Base-by-base conservation (phyloP, 2,888 invertebrate species). In the Melanophora roralis region DNA sequence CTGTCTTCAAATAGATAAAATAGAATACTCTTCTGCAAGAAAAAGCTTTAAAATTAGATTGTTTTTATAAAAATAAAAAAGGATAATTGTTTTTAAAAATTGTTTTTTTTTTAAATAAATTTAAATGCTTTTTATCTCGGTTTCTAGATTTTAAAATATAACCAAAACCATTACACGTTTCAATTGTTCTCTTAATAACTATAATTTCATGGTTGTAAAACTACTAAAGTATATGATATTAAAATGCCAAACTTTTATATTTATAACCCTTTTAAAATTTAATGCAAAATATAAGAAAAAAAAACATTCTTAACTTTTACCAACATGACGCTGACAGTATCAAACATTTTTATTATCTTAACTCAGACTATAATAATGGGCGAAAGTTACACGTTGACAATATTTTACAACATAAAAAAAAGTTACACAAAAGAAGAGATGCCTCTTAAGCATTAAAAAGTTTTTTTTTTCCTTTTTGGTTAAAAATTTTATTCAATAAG, bases 261-360 rank as follows among this genome's bases (percentile, higher is more conserved):
- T 57, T 55, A 49, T 34, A 62, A 55, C 40, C 55, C 12, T 23
- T 55, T 36, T 4, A 21, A 49, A 49, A 2, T 12, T 14, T 34
- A 51, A 64, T 47, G 7, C 19, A 49, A 34, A 19, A 11, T 5
- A 27, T 23, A 65, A 6, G 43, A 11, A 51, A 34, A 19, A n/a
- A 38, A 11, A 40, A 27, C 34, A 21, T 38, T 19, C 14, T 11
- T 23, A 19, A 40, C 51, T 62, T 14, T 53, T 43, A 21, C 6
- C 23, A 14, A 3, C 23, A 1, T 51, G 34, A 38, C 53, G 47
- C 40, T 60, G 38, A 23, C 55, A 57, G 47, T 32, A 53, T 36
- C 68, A 27, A 67, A 55, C 55, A 67, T 57, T 78, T 78, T 68
- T 73, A 78, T 68, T 68, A 78, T 73, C 60, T 57, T 32, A 62